Evolutionary conservation across 2,888 invertebrate genomes (phyloP), one percentile per base, ranked within the genome.

Genomic region (Sussaba pulchella): DNA sequence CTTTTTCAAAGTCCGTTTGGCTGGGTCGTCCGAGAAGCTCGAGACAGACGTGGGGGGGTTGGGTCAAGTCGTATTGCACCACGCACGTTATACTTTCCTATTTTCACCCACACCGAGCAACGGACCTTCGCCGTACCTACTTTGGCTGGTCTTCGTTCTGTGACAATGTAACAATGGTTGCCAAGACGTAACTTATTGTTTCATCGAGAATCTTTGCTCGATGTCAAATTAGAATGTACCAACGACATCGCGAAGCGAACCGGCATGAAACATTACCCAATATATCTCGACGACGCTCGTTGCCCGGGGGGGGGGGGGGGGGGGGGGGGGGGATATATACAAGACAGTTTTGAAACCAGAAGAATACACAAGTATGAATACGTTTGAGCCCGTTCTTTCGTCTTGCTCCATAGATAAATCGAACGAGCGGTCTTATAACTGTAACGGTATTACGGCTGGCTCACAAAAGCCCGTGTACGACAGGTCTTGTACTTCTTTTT

Each of bases 321-420:
- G 10, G 14, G 21, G 39, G 36, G 45, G n/a, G n/a, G n/a, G n/a
- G n/a, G n/a, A n/a, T n/a, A n/a, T n/a, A n/a, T n/a, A n/a, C n/a
- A n/a, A 47, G 26, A 26, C 21, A 50, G 50, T 67, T 80, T 75
- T 26, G 61, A 67, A 64, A 75, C 61, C 50, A 47, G 17, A 9
- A 67, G 31, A 67, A 80, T 74, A 41, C 67, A 45, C 14, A 31
- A 47, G 59, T 21, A 5, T 36, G 70, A 31, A 21, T 66, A 19
- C 66, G 36, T 50, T 36, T 47, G 36, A 17, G 6, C 6, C 10
- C n/a, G 19, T 66, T 50, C 19, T 47, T 72, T 71, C 61, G 66
- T 80, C 71, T 61, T 67, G 63, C 74, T 75, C 64, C 78, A 83
- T 82, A 80, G 74, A 82, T 73, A 63, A 78, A 80, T 73, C 41